A percentile compares a stretch with the other conserved stretches of the same genome.
These are phyloP conservation scores for Drosophila watanabei DNA, from an alignment of 1,140 invertebrate species.

Conservation along the genomic window DNA sequence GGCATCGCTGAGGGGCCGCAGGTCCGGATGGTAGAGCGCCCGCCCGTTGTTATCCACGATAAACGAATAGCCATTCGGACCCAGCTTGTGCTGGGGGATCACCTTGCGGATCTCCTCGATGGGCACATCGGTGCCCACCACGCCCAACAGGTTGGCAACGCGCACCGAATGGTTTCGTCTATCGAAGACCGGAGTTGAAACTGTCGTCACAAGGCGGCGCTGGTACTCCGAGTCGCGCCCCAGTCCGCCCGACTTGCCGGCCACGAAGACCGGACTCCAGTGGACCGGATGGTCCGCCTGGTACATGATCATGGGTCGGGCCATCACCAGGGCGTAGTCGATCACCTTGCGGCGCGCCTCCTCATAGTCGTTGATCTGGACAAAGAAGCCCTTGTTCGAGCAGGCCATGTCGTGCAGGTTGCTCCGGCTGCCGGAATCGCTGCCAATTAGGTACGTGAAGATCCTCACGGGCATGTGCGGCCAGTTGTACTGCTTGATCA, in stretches of 20 bases:
- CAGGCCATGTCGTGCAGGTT: constrained; percentile 98
- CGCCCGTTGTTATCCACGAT: constrained; percentile 99
- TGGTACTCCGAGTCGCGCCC: constrained; percentile 89
- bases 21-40: constrained; percentile 98
- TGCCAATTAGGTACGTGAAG: constrained; percentile 98
- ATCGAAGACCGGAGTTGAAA: constrained; percentile 96
- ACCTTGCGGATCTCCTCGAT: constrained; percentile 96
- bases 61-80: constrained; percentile 98
- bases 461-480: constrained; percentile 96
- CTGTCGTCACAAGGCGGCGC: constrained; percentile 94
- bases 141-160: constrained; percentile 94
- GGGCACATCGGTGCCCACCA: constrained; percentile 97
- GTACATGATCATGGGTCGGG: constrained; percentile 96
- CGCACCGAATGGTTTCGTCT: constrained; percentile 94
- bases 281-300: constrained; percentile 95
- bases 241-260: constrained; percentile 90
- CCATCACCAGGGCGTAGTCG: constrained; percentile 96
- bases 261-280: constrained; percentile 96
- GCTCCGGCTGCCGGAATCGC: constrained; percentile 93
- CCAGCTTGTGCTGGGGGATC: constrained; percentile 96
- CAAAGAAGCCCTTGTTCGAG: constrained; percentile 97
- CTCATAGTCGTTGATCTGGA: constrained; percentile 92
- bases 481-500: constrained; percentile 95
- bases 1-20: constrained; percentile 91
- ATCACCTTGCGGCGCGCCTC: constrained; percentile 96